These are phyloP conservation scores for Chiloscyllium plagiosum DNA, from an alignment of 2,113 vertebrate genomes.

Conservation along the genomic window DNA sequence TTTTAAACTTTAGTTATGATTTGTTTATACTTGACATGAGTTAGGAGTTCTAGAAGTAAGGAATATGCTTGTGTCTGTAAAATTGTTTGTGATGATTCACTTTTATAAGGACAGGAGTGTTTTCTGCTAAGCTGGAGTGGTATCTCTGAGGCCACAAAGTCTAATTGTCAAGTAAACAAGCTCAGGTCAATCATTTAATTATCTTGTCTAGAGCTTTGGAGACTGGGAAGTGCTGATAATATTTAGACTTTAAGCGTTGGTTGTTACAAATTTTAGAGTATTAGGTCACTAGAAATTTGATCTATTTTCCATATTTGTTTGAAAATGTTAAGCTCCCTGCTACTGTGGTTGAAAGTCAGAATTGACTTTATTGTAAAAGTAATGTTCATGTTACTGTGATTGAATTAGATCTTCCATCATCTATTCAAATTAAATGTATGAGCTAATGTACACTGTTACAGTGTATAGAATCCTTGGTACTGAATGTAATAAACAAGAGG, in stretches of 20 bases:
- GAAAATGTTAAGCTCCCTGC: background rate
- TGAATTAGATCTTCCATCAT: background rate
- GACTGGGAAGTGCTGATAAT: conserved; percentile 1
- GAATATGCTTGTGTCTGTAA: background rate
- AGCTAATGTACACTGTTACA: background rate
- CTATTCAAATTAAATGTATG: background rate
- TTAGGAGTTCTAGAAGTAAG: background rate
- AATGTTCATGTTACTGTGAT: background rate
- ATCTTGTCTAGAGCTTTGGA: background rate
- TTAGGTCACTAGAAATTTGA: background rate
- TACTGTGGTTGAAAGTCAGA: background rate
- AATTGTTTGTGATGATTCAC: background rate
- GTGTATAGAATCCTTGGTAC: background rate
- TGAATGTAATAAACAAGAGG: background rate
- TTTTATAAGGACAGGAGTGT: background rate
- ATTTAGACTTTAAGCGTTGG: background rate
- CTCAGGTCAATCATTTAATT: background rate
- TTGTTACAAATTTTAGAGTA: background rate
- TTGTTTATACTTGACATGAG: background rate
- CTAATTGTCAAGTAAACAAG: background rate
- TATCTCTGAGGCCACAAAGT: background rate
- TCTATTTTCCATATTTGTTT: background rate
- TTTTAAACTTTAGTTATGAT: background rate
- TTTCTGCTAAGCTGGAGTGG: background rate
- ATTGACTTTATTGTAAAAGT: background rate